A percentile compares a stretch with the other conserved stretches of the same genome.
phyloP scores from a whole-genome alignment of 2,113 vertebrate genomes.

The Xerus inauris region DNA sequence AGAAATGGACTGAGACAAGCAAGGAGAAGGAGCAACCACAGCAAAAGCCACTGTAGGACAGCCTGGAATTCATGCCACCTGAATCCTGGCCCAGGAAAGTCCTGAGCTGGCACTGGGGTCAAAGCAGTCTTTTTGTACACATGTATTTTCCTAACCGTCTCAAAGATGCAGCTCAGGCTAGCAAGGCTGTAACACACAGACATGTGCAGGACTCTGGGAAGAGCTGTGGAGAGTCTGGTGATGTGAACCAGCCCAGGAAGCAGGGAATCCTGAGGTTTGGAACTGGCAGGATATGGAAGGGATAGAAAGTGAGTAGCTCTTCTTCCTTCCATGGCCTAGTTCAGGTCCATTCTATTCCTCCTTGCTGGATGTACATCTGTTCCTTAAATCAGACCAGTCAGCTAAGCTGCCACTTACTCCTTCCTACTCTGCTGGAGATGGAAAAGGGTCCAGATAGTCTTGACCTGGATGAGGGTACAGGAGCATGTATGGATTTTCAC shows the following conservation, averaged over 20 bases:
- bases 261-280: not conserved
- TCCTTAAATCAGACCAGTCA: slow-evolving; percentile 24
- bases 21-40: not conserved
- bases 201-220: not conserved
- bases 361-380: slow-evolving; percentile 29
- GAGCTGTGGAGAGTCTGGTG: not conserved
- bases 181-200: not conserved
- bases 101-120: not conserved
- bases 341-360: slow-evolving; percentile 35
- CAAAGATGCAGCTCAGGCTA: not conserved
- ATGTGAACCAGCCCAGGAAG: not conserved
- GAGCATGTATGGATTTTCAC: not conserved
- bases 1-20: not conserved
- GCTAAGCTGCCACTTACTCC: slow-evolving; percentile 19
- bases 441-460: not conserved
- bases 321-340: slow-evolving; percentile 23
- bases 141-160: not conserved
- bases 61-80: not conserved
- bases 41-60: not conserved
- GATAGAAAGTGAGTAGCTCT: not conserved
- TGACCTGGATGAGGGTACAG: not conserved
- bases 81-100: not conserved
- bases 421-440: slow-evolving; percentile 48
- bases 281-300: not conserved
- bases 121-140: not conserved